These are phyloP conservation scores for Hipparchia sbordonii DNA, from an alignment of 2,888 invertebrate species.

Conservation along the genomic window DNA sequence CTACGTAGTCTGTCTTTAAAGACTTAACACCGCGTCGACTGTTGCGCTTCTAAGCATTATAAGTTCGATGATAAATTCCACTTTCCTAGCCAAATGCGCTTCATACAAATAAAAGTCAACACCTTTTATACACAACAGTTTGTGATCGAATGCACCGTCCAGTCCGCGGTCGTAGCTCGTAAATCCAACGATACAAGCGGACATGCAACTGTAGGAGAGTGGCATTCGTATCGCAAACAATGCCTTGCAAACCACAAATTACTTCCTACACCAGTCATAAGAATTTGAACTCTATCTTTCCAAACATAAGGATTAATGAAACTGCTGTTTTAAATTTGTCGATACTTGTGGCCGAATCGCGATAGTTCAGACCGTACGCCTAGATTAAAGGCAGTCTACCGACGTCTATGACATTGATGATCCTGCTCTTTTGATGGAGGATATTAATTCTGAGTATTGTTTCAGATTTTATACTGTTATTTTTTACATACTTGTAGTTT, in stretches of 20 bases:
- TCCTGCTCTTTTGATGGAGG: constrained; percentile 11
- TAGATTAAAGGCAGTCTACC: constrained; percentile 11
- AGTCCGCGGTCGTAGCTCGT: constrained; percentile 19
- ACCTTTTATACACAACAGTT: constrained; percentile 20
- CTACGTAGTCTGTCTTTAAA: too few relatives aligned
- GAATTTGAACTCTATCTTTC: neutral
- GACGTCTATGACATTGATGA: constrained; percentile 17
- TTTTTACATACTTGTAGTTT: too few relatives aligned
- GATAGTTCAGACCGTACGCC: constrained; percentile 24
- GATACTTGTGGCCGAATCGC: constrained; percentile 8
- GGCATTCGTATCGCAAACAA: constrained; percentile 26
- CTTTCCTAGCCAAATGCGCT: neutral
- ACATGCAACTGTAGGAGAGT: constrained; percentile 22
- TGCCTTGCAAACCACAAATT: constrained; percentile 19
- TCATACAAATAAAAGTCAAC: constrained; percentile 19
- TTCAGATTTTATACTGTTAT: neutral
- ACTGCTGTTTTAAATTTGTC: constrained; percentile 11
- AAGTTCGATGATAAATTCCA: too few relatives aligned
- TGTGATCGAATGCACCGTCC: constrained; percentile 22
- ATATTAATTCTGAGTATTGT: neutral
- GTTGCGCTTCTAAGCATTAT: too few relatives aligned
- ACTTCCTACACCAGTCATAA: neutral
- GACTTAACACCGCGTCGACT: too few relatives aligned
- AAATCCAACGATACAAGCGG: constrained; percentile 24
- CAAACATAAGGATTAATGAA: neutral